A percentile compares a stretch with the other conserved stretches of the same genome.
Evolutionary conservation across 2,113 vertebrate species (phyloP).

Genomic region (Megalops atlanticus): DNA sequence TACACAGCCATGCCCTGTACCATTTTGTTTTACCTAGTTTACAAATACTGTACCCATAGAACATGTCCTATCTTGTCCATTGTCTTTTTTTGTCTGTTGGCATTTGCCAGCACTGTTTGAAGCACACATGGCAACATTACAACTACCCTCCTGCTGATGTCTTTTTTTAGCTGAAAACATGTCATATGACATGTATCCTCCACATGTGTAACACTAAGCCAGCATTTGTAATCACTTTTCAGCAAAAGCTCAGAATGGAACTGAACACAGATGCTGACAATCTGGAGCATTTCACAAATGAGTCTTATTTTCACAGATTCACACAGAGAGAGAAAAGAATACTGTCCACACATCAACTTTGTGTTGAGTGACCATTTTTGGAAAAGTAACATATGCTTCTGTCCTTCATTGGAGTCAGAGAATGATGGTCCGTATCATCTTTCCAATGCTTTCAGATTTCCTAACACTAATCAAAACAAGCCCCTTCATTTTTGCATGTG

Average conservation of each 20-base stretch:
- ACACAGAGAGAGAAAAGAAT: background rate
- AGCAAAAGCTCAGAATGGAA: too few relatives aligned
- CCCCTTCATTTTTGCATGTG: slow-evolving; percentile 21
- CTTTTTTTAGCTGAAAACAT: background rate
- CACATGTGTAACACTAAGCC: too few relatives aligned
- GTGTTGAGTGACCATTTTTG: background rate
- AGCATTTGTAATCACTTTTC: background rate
- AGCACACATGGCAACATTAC: too few relatives aligned
- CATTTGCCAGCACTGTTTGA: too few relatives aligned
- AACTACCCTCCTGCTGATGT: too few relatives aligned
- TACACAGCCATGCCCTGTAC: too few relatives aligned
- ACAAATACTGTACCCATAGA: too few relatives aligned
- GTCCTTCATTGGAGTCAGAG: background rate
- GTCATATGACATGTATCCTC: background rate
- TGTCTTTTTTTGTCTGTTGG: too few relatives aligned
- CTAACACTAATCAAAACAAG: slow-evolving; percentile 27
- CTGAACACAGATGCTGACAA: too few relatives aligned
- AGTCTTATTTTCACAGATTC: background rate
- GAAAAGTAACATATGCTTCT: background rate
- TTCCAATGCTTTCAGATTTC: background rate
- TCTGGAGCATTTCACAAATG: background rate
- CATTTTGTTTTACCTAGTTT: too few relatives aligned
- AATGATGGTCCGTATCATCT: slow-evolving; percentile 1
- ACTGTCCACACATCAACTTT: background rate
- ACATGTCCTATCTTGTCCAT: too few relatives aligned